Percentiles rank a stretch among this genome's conserved stretches.
These are phyloP conservation scores for Cirrhinus mrigala DNA, from an alignment of 2,797 vertebrate genomes.

Conservation along the genomic window DNA sequence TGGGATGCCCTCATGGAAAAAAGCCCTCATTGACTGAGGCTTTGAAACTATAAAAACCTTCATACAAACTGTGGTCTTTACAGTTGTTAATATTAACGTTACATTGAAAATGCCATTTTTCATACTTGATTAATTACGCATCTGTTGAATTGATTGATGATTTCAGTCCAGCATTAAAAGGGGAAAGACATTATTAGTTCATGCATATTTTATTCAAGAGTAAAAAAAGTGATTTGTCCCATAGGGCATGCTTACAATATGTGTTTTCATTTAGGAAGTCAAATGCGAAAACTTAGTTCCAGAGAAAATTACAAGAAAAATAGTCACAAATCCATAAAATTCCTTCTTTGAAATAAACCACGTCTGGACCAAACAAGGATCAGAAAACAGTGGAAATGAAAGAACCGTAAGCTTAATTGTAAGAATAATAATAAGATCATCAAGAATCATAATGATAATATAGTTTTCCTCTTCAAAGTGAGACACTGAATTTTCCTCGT, in stretches of 20 bases:
- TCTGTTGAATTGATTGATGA: not conserved
- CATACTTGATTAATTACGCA: not conserved
- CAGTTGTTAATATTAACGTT: not conserved
- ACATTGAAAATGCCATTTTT: not conserved
- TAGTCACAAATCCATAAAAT: constrained; percentile 84
- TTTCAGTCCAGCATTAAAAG: constrained; percentile 51
- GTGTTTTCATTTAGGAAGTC: constrained; percentile 85
- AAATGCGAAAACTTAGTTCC: constrained; percentile 85
- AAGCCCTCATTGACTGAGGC: constrained; percentile 36
- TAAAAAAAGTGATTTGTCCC: constrained; percentile 90
- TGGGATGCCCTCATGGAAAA: constrained; percentile 65
- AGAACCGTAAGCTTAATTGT: constrained; percentile 80
- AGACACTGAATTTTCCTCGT: constrained; percentile 82
- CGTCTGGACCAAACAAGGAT: constrained; percentile 84
- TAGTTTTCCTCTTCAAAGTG: constrained; percentile 80
- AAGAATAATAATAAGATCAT: constrained; percentile 81
- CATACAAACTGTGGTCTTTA: not conserved
- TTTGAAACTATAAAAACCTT: constrained; percentile 33
- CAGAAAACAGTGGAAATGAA: constrained; percentile 80
- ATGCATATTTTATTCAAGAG: constrained; percentile 94
- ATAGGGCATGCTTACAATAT: constrained; percentile 90
- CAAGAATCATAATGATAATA: constrained; percentile 84
- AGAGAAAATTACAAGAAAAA: constrained; percentile 83
- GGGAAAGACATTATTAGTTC: constrained; percentile 72
- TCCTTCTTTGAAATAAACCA: constrained; percentile 82